Conservation (phyloP, 2,888 invertebrate species). For the Nephrotoma appendiculata region DNA sequence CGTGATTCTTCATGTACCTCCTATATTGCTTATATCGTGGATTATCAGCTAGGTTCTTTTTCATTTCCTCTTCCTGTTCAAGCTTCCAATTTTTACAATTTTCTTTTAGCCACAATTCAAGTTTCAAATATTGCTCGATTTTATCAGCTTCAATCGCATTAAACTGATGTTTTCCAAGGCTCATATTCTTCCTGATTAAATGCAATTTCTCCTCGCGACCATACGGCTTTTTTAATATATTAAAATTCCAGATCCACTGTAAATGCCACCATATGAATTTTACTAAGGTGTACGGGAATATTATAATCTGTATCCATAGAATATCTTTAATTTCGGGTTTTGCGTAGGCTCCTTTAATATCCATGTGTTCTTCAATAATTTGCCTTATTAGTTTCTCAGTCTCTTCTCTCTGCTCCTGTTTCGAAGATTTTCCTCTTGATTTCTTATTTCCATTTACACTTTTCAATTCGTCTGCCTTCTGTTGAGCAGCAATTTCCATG, state of each 20-base stretch:
- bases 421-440: slow-evolving; percentile 37
- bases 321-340: slow-evolving; percentile 66
- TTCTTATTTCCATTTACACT: slow-evolving; percentile 30
- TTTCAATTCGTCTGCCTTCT: slow-evolving; percentile 37
- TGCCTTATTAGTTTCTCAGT: slow-evolving; percentile 63
- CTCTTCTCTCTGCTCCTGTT: slow-evolving; percentile 55
- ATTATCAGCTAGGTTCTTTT: slow-evolving; percentile 72
- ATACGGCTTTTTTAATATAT: slow-evolving; percentile 56
- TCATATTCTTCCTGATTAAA: slow-evolving; percentile 65
- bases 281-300: slow-evolving; percentile 60
- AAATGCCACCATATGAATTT: slow-evolving; percentile 59
- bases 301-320: slow-evolving; percentile 68
- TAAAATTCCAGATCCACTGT: slow-evolving; percentile 71
- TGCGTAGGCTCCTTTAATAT: slow-evolving; percentile 83
- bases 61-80: slow-evolving; percentile 70
- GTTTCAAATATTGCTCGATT: slow-evolving; percentile 53
- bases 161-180: slow-evolving; percentile 54
- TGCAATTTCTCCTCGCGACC: slow-evolving; percentile 72
- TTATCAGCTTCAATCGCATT: slow-evolving; percentile 59
- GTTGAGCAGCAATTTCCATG: slow-evolving; percentile 46
- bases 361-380: slow-evolving; percentile 85
- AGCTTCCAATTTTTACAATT: slow-evolving; percentile 68
- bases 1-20: slow-evolving; percentile 80
- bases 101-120: slow-evolving; percentile 69
- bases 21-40: slow-evolving; percentile 78